Evolutionary conservation across 2,888 invertebrate genomes (phyloP).

Genomic region (Hydraecia micacea): DNA sequence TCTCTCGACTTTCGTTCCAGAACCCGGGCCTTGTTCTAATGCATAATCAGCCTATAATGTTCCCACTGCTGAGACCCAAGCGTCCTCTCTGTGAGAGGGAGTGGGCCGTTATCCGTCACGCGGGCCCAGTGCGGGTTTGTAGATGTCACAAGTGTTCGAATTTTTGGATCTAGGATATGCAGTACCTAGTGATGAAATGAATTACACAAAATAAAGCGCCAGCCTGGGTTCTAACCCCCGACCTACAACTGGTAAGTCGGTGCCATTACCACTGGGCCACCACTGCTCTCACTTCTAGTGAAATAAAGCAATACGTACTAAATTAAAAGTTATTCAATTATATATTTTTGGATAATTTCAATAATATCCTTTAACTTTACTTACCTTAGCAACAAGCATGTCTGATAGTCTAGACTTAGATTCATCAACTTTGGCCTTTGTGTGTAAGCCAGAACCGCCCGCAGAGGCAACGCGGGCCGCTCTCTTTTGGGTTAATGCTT

Average conservation of each 20-base stretch:
- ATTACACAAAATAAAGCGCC: no score
- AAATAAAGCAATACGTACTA: neutral
- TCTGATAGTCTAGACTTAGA: conserved; percentile 89
- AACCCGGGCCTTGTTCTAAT: neutral
- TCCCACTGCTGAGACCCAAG: neutral
- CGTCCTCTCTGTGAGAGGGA: neutral
- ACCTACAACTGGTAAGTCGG: neutral
- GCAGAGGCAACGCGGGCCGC: conserved; percentile 56
- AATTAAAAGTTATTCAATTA: no score
- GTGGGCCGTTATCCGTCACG: no score
- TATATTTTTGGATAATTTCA: no score
- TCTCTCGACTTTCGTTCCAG: neutral
- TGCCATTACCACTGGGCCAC: neutral
- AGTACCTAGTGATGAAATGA: no score
- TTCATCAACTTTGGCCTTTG: conserved; percentile 89
- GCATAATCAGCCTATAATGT: neutral
- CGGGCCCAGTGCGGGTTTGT: neutral
- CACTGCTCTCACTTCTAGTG: neutral
- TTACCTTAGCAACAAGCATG: conserved; percentile 85
- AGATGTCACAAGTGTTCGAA: neutral
- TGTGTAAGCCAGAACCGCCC: conserved; percentile 43
- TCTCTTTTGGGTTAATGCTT: conserved; percentile 78
- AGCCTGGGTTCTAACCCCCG: no score
- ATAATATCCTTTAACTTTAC: conserved; percentile 40
- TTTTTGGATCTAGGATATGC: neutral